Conservation (phyloP, 2,113 vertebrate genomes). For the Deroptyus accipitrinus region DNA sequence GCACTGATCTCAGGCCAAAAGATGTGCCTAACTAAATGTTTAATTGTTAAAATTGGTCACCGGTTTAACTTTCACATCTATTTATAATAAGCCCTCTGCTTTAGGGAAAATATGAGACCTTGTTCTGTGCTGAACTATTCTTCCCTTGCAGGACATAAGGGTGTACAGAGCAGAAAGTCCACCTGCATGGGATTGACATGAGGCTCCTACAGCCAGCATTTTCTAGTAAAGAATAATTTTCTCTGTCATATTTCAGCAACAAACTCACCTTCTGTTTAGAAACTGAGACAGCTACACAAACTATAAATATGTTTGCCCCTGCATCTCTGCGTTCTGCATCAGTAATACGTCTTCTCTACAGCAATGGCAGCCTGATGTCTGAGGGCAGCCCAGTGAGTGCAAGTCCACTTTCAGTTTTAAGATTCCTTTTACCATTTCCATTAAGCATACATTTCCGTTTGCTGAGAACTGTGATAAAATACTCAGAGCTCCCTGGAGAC, state of each 20-base stretch:
- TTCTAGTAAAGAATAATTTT: background rate
- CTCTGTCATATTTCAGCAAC: background rate
- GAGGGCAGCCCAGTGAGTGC: background rate
- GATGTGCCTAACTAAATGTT: background rate
- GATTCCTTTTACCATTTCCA: background rate
- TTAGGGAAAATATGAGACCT: background rate
- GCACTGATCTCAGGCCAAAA: background rate
- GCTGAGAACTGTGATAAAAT: background rate
- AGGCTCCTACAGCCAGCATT: background rate
- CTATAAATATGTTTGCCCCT: background rate
- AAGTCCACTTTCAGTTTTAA: background rate
- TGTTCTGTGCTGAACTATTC: background rate
- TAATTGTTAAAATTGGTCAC: background rate
- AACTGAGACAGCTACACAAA: background rate
- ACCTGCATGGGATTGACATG: accelerated
- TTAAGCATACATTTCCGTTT: background rate
- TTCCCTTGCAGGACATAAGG: background rate
- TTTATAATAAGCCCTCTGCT: background rate
- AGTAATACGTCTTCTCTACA: background rate
- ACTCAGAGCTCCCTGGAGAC: background rate
- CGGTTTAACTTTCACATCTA: background rate
- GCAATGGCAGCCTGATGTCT: background rate
- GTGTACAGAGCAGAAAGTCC: background rate
- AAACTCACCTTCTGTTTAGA: background rate
- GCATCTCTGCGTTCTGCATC: background rate